Evolutionary conservation across 2,888 invertebrate species (phyloP).

Genomic region (Lochmaea crataegi): DNA sequence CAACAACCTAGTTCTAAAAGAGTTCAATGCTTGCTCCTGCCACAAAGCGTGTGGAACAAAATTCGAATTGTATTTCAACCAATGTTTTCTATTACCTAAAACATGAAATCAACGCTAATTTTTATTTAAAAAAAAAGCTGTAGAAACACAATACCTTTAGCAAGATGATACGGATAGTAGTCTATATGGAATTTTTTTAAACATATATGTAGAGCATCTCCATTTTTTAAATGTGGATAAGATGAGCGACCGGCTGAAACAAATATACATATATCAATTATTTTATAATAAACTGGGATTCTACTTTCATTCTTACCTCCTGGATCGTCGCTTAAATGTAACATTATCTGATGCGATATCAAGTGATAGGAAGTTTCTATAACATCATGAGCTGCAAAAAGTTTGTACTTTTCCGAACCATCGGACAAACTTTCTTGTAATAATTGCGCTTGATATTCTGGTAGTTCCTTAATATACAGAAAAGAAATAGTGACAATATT

Average conservation of each 20-base stretch:
- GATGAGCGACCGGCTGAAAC: conserved; percentile 82
- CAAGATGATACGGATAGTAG: conserved; percentile 96
- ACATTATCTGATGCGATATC: conserved; percentile 90
- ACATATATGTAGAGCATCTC: conserved; percentile 93
- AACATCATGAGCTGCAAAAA: conserved; percentile 92
- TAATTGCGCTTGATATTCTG: conserved; percentile 79
- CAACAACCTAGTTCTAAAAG: conserved; percentile 81
- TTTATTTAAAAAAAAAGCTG: neutral
- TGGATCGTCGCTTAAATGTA: conserved; percentile 96
- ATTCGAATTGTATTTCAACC: conserved; percentile 87
- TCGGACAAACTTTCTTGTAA: conserved; percentile 70
- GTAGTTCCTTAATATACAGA: conserved; percentile 68
- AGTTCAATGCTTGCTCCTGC: conserved; percentile 85
- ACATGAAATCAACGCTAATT: conserved; percentile 17
- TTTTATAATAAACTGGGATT: too few relatives aligned
- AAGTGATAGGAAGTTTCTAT: conserved; percentile 98
- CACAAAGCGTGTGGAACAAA: conserved; percentile 85
- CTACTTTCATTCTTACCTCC: conserved; percentile 72
- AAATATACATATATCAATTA: conserved; percentile 13
- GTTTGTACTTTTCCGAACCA: conserved; percentile 66
- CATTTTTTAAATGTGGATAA: conserved; percentile 86
- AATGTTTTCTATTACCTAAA: conserved; percentile 84
- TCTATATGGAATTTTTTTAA: conserved; percentile 90
- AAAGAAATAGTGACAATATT: conserved; percentile 15
- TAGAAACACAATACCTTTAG: conserved; percentile 69